Percentiles rank a stretch among this genome's conserved stretches.
phyloP scores from a whole-genome alignment of 2,113 vertebrate genomes.

The Myrmecobius fasciatus region DNA sequence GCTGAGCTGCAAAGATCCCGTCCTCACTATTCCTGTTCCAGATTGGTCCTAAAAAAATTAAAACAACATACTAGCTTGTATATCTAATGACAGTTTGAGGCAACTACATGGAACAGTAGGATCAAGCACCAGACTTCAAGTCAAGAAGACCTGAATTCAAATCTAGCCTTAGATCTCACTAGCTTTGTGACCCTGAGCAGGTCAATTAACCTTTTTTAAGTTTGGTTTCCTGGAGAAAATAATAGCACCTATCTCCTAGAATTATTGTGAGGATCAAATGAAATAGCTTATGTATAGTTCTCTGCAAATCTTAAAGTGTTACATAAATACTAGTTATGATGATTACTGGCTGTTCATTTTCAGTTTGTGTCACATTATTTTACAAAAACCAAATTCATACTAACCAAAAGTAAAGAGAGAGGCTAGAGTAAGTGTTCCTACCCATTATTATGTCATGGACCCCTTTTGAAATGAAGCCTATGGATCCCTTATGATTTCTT shows the following conservation, averaged over 20 bases:
- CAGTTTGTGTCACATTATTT: neutral
- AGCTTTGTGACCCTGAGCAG: neutral
- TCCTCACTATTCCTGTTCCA: conserved; percentile 75
- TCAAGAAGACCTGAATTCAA: neutral
- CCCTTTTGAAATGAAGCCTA: neutral
- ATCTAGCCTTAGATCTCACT: neutral
- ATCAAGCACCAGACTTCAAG: neutral
- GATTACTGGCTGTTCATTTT: neutral
- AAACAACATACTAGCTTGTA: neutral
- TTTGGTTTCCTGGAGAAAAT: neutral
- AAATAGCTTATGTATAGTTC: neutral
- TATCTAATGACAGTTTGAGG: neutral
- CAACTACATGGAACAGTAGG: neutral
- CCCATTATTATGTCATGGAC: neutral
- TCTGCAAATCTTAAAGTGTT: neutral
- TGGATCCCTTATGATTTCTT: neutral
- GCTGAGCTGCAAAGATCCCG: conserved; percentile 83
- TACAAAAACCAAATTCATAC: neutral
- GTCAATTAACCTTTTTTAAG: neutral
- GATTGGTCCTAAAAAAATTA: conserved; percentile 66
- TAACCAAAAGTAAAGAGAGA: neutral
- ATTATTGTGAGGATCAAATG: neutral
- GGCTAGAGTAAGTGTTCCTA: neutral
- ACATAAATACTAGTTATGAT: neutral
- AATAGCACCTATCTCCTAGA: neutral